phyloP scores from a whole-genome alignment of 2,888 invertebrate genomes.

The Amblyteles armatorius region DNA sequence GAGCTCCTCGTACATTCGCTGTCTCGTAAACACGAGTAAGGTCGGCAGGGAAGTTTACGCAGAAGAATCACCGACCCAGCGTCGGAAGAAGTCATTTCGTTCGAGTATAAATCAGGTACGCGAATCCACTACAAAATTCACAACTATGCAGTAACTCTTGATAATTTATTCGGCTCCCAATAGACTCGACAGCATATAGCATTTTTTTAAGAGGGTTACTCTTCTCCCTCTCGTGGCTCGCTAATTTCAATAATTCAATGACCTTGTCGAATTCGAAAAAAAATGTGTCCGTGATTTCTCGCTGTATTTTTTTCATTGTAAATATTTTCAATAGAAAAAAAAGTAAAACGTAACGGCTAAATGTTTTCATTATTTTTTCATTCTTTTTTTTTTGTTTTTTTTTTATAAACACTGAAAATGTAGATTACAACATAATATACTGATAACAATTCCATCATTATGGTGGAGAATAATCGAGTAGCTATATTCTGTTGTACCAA shows the following conservation, averaged over 20 bases:
- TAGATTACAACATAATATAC: conserved; percentile 82
- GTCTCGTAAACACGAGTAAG: not conserved
- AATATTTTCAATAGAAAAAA: conserved; percentile 75
- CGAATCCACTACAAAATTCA: conserved; percentile 65
- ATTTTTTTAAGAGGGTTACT: conserved; percentile 6
- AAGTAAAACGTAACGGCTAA: conserved; percentile 81
- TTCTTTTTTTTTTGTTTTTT: conserved; percentile 68
- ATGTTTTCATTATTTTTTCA: conserved; percentile 34
- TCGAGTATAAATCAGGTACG: conserved; percentile 82
- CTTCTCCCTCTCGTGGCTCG: conserved; percentile 11
- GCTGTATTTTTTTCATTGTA: conserved; percentile 71
- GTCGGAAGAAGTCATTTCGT: conserved; percentile 10
- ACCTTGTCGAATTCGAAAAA: conserved; percentile 78
- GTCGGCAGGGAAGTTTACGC: conserved; percentile 5
- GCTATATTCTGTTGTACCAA: conserved; percentile 81
- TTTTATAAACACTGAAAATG: conserved; percentile 82
- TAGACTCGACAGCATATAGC: conserved; percentile 8
- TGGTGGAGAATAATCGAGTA: conserved; percentile 78
- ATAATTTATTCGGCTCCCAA: conserved; percentile 44
- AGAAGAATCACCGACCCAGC: conserved; percentile 4
- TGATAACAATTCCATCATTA: conserved; percentile 81
- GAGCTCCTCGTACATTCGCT: not conserved
- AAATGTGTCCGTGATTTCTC: conserved; percentile 68
- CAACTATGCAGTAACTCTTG: conserved; percentile 29
- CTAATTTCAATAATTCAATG: conserved; percentile 72